Evolutionary conservation across 2,113 vertebrate genomes (phyloP).

Genomic region (Coregonus clupeaformis): DNA sequence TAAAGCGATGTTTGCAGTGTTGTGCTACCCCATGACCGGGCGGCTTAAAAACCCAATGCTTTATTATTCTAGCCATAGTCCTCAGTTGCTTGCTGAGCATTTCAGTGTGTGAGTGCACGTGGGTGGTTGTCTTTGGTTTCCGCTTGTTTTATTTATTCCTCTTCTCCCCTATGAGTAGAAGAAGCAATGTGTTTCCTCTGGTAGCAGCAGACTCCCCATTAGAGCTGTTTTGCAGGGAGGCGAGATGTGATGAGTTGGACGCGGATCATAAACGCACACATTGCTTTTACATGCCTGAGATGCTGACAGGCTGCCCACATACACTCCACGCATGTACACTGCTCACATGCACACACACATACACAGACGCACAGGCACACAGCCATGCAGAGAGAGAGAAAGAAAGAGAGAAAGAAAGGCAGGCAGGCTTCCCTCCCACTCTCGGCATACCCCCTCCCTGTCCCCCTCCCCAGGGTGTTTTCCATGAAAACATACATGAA

Average conservation of each 20-base stretch:
- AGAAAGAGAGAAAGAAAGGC: no score
- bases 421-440: no score
- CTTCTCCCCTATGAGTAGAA: neutral
- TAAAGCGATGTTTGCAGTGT: constrained; percentile 25
- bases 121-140: constrained; percentile 17
- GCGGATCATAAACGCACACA: constrained; percentile 30
- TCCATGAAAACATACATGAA: no score
- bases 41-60: neutral
- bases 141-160: constrained; percentile 20
- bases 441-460: no score
- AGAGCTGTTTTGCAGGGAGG: constrained; percentile 19
- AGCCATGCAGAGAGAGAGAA: neutral
- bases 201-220: constrained; percentile 27
- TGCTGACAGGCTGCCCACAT: no score
- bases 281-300: constrained; percentile 2
- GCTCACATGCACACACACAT: neutral
- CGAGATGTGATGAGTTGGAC: constrained; percentile 30
- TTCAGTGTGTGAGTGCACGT: neutral
- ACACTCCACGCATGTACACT: no score
- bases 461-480: no score
- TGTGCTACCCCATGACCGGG: neutral
- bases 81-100: neutral
- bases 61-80: neutral
- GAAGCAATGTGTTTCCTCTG: neutral
- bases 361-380: neutral